phyloP scores from a whole-genome alignment of 1,140 invertebrate species.

The Achroia grisella region DNA sequence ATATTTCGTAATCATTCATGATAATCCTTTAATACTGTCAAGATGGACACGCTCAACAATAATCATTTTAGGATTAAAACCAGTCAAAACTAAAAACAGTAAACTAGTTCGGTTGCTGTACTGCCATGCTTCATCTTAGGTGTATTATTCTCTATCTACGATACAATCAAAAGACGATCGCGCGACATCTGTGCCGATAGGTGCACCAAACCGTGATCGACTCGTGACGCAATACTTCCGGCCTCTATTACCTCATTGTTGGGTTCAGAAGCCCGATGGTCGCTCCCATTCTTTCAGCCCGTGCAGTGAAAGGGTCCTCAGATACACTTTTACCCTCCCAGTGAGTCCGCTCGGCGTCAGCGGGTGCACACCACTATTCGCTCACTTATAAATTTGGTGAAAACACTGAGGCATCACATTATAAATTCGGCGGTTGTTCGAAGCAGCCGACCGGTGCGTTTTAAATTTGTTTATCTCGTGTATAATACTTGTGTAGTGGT shows the following conservation, averaged over 20 bases:
- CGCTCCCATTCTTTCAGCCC: slow-evolving; percentile 65
- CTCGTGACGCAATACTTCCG: slow-evolving; percentile 50
- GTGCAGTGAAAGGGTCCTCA: slow-evolving; percentile 68
- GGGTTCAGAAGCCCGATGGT: slow-evolving; percentile 46
- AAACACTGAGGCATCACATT: slow-evolving; percentile 61
- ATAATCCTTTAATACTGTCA: no score
- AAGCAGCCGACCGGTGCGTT: slow-evolving; percentile 46
- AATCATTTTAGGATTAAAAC: no score
- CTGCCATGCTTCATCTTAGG: no score
- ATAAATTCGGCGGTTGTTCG: slow-evolving; percentile 65
- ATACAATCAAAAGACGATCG: neutral
- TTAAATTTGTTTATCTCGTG: slow-evolving; percentile 27
- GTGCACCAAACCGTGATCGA: slow-evolving; percentile 39
- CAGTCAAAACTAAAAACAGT: no score
- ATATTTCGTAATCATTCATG: no score
- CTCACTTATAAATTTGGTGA: slow-evolving; percentile 69
- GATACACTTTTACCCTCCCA: slow-evolving; percentile 64
- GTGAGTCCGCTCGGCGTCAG: slow-evolving; percentile 1
- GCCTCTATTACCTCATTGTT: slow-evolving; percentile 15
- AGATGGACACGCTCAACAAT: no score
- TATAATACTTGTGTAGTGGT: slow-evolving; percentile 41
- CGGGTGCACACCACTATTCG: slow-evolving; percentile 36
- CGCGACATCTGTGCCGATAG: slow-evolving; percentile 34
- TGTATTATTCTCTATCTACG: neutral
- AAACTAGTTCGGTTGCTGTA: no score